Evolutionary conservation across 2,113 vertebrate species (phyloP).

Genomic region (Oxygymnocypris stewartii): DNA sequence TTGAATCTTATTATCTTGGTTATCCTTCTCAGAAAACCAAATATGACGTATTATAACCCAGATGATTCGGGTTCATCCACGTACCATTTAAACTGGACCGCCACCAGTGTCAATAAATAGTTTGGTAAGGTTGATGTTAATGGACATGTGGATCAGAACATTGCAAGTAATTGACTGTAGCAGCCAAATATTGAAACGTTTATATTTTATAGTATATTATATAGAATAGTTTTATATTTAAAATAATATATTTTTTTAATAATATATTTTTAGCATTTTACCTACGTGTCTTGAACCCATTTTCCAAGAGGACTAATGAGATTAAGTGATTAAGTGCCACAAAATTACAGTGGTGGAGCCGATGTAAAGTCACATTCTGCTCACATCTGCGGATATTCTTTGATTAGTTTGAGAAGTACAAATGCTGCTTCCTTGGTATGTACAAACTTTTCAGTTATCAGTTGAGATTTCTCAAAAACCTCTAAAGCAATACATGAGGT

Average conservation of each 20-base stretch:
- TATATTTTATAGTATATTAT: too few species aligned
- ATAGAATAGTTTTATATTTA: not conserved
- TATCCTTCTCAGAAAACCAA: not conserved
- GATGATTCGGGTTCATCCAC: not conserved
- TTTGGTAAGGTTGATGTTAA: not conserved
- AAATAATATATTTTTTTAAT: too few species aligned
- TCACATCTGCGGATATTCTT: not conserved
- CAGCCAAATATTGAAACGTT: not conserved
- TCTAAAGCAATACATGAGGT: not conserved
- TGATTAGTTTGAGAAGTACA: not conserved
- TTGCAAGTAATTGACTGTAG: not conserved
- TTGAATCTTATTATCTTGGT: not conserved
- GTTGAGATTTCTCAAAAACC: not conserved
- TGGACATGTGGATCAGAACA: not conserved
- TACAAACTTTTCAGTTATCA: not conserved
- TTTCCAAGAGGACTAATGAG: not conserved
- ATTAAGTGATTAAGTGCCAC: not conserved
- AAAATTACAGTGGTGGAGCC: too few species aligned
- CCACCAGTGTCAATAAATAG: not conserved
- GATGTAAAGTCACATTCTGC: not conserved
- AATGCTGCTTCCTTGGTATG: not conserved
- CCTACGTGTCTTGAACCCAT: not conserved
- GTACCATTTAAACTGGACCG: not conserved
- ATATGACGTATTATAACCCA: not conserved
- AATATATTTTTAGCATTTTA: not conserved